These are phyloP conservation scores for Echeneis naucrates DNA, from an alignment of 2,797 vertebrate genomes.

Conservation along the genomic window DNA sequence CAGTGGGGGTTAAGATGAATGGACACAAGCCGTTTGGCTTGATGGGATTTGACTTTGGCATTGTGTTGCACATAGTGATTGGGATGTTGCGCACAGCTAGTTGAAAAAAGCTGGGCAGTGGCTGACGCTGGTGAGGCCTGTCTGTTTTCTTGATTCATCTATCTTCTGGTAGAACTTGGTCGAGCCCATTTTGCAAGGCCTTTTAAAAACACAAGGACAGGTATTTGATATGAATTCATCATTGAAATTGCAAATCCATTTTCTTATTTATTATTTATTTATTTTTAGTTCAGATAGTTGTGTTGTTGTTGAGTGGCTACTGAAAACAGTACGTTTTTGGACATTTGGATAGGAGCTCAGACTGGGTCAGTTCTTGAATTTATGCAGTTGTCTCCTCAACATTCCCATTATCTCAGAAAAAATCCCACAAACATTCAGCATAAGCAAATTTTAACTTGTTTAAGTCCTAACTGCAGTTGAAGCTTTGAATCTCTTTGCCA, in stretches of 20 bases:
- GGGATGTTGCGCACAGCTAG: conserved; percentile 38
- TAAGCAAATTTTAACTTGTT: conserved; percentile 1
- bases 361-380: not conserved
- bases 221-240: not conserved
- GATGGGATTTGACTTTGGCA: conserved; percentile 61
- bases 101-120: conserved; percentile 60
- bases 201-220: not conserved
- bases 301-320: not conserved
- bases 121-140: conserved; percentile 30
- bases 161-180: conserved; percentile 9
- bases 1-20: conserved; percentile 65
- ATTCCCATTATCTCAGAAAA: not conserved
- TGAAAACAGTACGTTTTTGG: not conserved
- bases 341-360: not conserved
- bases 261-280: too few relatives aligned
- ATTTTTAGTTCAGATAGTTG: not conserved
- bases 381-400: not conserved
- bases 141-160: conserved; percentile 21
- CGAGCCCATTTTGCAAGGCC: conserved; percentile 2
- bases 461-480: conserved; percentile 14
- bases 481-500: conserved; percentile 27
- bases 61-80: conserved; percentile 63
- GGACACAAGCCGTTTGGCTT: conserved; percentile 53
- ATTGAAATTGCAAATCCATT: not conserved
- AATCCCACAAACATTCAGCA: conserved; percentile 11